Evolutionary conservation across 2,113 vertebrate genomes (phyloP).

Genomic region (Naja naja): DNA sequence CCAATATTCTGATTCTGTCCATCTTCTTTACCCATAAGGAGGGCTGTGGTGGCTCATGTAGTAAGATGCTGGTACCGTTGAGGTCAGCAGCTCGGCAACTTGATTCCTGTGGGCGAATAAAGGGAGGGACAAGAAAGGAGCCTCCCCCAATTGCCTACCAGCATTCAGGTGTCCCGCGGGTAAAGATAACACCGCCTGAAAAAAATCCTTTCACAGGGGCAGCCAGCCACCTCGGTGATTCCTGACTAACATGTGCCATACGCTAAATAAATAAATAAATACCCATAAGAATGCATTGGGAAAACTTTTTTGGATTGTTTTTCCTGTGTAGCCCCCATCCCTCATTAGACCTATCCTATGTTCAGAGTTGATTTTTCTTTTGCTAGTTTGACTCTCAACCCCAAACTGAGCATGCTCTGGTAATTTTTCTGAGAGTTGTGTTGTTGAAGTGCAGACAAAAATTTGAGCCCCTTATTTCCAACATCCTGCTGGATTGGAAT

Average conservation of each 20-base stretch:
- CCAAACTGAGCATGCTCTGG: neutral
- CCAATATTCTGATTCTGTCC: neutral
- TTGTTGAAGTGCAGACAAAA: neutral
- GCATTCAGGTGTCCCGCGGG: too few relatives aligned
- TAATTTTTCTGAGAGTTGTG: neutral
- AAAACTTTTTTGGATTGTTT: neutral
- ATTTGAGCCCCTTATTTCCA: neutral
- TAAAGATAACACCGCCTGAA: too few relatives aligned
- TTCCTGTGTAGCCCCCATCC: neutral
- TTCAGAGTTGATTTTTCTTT: neutral
- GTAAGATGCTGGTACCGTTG: too few relatives aligned
- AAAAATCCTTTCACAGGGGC: too few relatives aligned
- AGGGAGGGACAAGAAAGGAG: too few relatives aligned
- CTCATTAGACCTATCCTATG: neutral
- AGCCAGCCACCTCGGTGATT: too few relatives aligned
- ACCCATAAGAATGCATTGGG: neutral
- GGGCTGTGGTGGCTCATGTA: too few relatives aligned
- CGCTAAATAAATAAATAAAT: too few relatives aligned
- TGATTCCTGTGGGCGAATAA: too few relatives aligned
- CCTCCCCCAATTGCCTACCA: too few relatives aligned
- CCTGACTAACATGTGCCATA: too few relatives aligned
- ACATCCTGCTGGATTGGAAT: neutral
- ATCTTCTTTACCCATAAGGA: neutral
- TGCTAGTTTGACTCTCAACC: neutral
- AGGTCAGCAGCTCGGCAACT: too few relatives aligned